A percentile compares a stretch with the other conserved stretches of the same genome.
Conservation (phyloP, 2,888 invertebrate species). For the Oligia latruncula region DNA sequence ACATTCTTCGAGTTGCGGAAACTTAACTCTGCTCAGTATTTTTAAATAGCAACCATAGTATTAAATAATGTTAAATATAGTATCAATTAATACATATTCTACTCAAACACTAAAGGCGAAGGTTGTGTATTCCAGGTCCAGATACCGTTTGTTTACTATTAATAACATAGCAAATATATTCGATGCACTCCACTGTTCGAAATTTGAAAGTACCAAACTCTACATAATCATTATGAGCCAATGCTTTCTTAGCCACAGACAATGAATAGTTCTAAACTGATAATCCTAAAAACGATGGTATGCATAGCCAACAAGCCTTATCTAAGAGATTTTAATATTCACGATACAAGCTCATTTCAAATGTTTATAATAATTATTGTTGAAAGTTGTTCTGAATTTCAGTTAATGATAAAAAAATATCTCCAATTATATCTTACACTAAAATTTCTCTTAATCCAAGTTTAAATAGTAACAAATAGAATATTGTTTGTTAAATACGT, state of each 20-base stretch:
- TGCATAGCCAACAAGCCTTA: slow-evolving; percentile 42
- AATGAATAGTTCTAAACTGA: slow-evolving; percentile 3
- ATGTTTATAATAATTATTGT: slow-evolving; percentile 30
- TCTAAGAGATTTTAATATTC: slow-evolving; percentile 35
- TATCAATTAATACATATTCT: neutral
- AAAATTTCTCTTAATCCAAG: slow-evolving; percentile 65
- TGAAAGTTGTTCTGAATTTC: slow-evolving; percentile 54
- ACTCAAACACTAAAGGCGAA: neutral
- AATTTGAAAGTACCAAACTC: slow-evolving; percentile 13
- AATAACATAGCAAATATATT: slow-evolving; percentile 19
- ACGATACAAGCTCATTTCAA: slow-evolving; percentile 51
- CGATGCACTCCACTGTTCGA: slow-evolving; percentile 23
- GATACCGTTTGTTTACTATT: slow-evolving; percentile 7
- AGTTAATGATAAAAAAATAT: slow-evolving; percentile 69
- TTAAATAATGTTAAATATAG: neutral
- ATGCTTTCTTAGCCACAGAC: slow-evolving; percentile 16
- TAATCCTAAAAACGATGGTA: slow-evolving; percentile 32
- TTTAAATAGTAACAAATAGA: slow-evolving; percentile 68
- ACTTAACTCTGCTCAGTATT: neutral
- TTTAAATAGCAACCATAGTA: neutral
- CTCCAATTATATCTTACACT: slow-evolving; percentile 66
- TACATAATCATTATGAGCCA: slow-evolving; percentile 6
- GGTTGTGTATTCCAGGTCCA: neutral
- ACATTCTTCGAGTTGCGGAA: neutral
- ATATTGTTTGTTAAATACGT: slow-evolving; percentile 59